A percentile compares a stretch with the other conserved stretches of the same genome.
Evolutionary conservation across 2,888 invertebrate species (phyloP).

Genomic region (Buathra laborator): DNA sequence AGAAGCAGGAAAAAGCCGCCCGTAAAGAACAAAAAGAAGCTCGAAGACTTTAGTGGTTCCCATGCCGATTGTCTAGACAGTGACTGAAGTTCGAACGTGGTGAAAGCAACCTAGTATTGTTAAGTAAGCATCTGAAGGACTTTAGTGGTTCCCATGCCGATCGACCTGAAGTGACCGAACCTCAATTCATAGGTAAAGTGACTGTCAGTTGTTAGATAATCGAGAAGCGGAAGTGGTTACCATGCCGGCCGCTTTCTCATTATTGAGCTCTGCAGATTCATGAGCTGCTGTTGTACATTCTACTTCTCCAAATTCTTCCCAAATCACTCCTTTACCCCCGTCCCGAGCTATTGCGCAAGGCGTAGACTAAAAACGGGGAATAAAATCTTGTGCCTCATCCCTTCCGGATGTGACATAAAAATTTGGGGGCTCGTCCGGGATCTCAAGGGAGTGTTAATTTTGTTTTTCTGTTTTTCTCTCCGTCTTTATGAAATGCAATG

Average conservation of each 20-base stretch:
- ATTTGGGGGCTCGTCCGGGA: no score
- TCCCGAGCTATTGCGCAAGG: background rate
- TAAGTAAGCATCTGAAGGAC: background rate
- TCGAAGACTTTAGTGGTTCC: background rate
- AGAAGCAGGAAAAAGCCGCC: background rate
- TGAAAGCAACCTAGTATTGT: background rate
- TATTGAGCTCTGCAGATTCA: background rate
- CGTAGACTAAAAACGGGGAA: background rate
- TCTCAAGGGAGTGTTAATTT: no score
- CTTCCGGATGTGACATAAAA: no score
- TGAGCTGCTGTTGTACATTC: background rate
- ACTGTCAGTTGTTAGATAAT: background rate
- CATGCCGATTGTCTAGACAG: background rate
- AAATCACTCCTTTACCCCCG: background rate
- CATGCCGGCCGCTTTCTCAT: constrained; percentile 1
- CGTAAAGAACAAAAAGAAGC: background rate
- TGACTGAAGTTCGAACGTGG: background rate
- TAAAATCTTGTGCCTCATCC: no score
- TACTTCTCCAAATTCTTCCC: background rate
- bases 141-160: background rate
- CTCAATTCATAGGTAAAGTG: background rate
- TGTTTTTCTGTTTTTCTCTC: no score
- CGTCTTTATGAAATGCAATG: no score
- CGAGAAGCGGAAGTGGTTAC: background rate
- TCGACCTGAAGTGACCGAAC: background rate